Evolutionary conservation across 1,140 invertebrate genomes (phyloP).

Genomic region (Neuroterus valhalla): DNA sequence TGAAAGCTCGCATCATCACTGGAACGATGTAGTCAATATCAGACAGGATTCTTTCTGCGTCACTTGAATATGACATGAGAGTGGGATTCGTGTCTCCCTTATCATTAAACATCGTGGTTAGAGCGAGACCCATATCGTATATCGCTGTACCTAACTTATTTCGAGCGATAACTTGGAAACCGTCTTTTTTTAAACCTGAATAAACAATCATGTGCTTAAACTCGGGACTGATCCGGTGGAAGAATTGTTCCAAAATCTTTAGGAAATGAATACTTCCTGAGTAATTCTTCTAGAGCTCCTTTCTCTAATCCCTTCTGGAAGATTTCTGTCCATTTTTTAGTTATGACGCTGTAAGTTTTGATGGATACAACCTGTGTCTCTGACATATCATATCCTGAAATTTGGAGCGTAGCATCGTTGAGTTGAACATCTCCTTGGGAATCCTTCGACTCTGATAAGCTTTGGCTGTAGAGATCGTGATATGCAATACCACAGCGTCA

Average conservation of each 20-base stretch:
- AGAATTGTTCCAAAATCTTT: background rate
- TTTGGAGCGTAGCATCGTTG: background rate
- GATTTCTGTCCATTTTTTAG: too few relatives aligned
- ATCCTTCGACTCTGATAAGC: background rate
- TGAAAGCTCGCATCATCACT: background rate
- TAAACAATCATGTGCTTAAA: background rate
- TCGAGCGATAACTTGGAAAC: background rate
- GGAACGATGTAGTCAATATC: background rate
- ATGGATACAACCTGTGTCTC: too few relatives aligned
- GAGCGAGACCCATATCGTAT: background rate
- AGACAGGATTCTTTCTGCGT: background rate
- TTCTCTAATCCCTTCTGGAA: too few relatives aligned
- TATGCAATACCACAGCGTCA: too few relatives aligned
- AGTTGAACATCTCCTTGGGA: background rate
- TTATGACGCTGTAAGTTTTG: background rate
- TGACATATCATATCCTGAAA: too few relatives aligned
- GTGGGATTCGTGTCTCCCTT: background rate
- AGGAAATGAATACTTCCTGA: background rate
- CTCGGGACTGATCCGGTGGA: background rate
- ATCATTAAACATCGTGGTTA: conserved; percentile 1
- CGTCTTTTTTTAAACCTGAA: conserved; percentile 1
- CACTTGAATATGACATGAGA: background rate
- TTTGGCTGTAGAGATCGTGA: too few relatives aligned
- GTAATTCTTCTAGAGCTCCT: background rate
- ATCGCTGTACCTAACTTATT: too few relatives aligned